phyloP scores from a whole-genome alignment of 2,888 invertebrate genomes.

The Drosophila kuntzei region DNA sequence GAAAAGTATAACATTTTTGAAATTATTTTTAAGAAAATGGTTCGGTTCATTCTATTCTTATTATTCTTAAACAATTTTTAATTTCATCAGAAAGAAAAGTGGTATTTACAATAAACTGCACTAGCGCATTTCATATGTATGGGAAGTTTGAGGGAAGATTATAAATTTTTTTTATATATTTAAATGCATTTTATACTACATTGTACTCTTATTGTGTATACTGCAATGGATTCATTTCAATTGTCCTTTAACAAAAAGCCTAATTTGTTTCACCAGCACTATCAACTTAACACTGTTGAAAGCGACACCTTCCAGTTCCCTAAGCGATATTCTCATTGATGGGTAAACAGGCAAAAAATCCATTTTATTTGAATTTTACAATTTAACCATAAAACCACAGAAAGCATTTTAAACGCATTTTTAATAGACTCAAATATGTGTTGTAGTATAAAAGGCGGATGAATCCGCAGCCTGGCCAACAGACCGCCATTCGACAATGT shows the following conservation, averaged over 20 bases:
- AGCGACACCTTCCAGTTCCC: neutral
- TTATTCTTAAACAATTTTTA: no score
- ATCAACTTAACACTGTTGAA: neutral
- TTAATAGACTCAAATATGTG: slow-evolving; percentile 85
- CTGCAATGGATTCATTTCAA: neutral
- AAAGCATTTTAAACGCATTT: slow-evolving; percentile 81
- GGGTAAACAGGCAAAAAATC: slow-evolving; percentile 60
- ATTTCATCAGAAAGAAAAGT: no score
- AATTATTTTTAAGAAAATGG: no score
- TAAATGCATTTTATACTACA: neutral
- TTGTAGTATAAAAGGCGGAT: slow-evolving; percentile 57
- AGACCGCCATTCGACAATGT: slow-evolving; percentile 11
- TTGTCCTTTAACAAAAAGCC: neutral
- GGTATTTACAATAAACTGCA: no score
- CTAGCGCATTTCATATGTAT: no score
- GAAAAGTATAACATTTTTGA: no score
- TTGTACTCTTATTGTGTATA: neutral
- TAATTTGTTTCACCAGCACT: neutral
- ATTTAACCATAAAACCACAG: slow-evolving; percentile 81
- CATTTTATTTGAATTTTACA: slow-evolving; percentile 83
- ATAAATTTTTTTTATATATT: no score
- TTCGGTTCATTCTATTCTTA: no score
- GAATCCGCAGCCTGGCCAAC: slow-evolving; percentile 4
- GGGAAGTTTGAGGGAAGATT: no score
- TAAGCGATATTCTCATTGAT: neutral